Evolutionary conservation across 2,888 invertebrate genomes (phyloP).

Genomic region (Volucella inanis): DNA sequence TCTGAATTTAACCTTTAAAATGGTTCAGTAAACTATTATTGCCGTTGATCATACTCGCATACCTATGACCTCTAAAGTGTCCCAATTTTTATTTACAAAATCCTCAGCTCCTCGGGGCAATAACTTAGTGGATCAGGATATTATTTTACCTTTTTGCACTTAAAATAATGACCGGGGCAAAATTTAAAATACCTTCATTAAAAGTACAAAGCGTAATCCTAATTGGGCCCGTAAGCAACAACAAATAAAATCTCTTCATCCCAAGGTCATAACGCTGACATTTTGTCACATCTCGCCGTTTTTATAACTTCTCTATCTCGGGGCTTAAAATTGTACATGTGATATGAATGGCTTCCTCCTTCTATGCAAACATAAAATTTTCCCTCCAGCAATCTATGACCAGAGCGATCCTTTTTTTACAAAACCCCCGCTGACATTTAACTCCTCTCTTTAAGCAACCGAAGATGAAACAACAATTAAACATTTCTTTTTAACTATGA

Average conservation of each 20-base stretch:
- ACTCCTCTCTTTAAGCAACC: not conserved
- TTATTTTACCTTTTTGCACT: not conserved
- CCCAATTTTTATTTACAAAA: not conserved
- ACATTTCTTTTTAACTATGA: slow-evolving; percentile 63
- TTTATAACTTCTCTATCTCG: slow-evolving; percentile 34
- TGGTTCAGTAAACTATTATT: too few species aligned
- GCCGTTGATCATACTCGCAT: too few species aligned
- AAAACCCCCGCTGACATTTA: not conserved
- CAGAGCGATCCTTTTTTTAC: not conserved
- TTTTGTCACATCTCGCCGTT: slow-evolving; percentile 41
- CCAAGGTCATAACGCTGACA: slow-evolving; percentile 49
- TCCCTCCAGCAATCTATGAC: slow-evolving; percentile 17
- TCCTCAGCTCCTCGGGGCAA: not conserved
- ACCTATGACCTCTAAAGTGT: not conserved
- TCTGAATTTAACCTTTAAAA: too few species aligned
- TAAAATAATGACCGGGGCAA: not conserved
- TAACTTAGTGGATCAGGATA: not conserved
- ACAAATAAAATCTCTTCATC: slow-evolving; percentile 18
- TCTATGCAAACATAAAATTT: slow-evolving; percentile 24
- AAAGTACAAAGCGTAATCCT: slow-evolving; percentile 30
- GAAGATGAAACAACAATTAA: slow-evolving; percentile 50
- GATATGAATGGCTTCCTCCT: slow-evolving; percentile 29
- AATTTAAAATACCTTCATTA: slow-evolving; percentile 11
- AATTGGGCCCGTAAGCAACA: slow-evolving; percentile 18
- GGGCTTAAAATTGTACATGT: slow-evolving; percentile 6